Percentiles rank a stretch among this genome's conserved stretches.
Conservation (phyloP, 2,113 vertebrate species). For the Aptenodytes patagonicus region DNA sequence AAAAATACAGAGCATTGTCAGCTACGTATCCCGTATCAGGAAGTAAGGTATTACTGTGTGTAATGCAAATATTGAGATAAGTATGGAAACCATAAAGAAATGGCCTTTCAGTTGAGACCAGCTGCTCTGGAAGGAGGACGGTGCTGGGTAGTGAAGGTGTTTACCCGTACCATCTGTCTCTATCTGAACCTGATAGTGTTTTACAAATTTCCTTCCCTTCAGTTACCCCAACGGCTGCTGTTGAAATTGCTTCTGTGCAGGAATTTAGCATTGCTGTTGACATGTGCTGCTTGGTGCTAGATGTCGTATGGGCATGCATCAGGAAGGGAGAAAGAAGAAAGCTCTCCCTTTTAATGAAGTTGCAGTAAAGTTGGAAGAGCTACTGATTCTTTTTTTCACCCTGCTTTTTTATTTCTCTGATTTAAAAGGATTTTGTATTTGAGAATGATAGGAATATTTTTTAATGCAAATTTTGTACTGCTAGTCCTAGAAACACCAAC, state of each 20-base stretch:
- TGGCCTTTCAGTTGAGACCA: conserved; percentile 14
- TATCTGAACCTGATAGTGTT: conserved; percentile 57
- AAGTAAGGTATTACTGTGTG: neutral
- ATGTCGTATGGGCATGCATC: neutral
- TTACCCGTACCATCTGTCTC: conserved; percentile 63
- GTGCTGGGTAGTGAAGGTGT: conserved; percentile 58
- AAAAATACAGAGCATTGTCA: neutral
- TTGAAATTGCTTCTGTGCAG: conserved; percentile 25
- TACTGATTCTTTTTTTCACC: neutral
- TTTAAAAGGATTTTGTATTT: neutral
- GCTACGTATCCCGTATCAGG: neutral
- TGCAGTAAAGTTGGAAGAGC: neutral
- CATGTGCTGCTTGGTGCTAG: neutral
- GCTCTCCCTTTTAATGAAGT: neutral
- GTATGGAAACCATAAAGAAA: conserved; percentile 13
- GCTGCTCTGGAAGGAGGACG: conserved; percentile 60
- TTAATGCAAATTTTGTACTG: neutral
- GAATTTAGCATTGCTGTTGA: neutral
- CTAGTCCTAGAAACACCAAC: neutral
- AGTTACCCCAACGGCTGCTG: conserved; percentile 42
- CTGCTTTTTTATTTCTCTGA: neutral
- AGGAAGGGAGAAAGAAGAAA: neutral
- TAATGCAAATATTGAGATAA: conserved; percentile 43
- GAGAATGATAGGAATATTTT: neutral
- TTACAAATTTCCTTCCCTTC: conserved; percentile 63